Evolutionary conservation across 2,888 invertebrate species (phyloP).

Genomic region (Phyto melanocephala): DNA sequence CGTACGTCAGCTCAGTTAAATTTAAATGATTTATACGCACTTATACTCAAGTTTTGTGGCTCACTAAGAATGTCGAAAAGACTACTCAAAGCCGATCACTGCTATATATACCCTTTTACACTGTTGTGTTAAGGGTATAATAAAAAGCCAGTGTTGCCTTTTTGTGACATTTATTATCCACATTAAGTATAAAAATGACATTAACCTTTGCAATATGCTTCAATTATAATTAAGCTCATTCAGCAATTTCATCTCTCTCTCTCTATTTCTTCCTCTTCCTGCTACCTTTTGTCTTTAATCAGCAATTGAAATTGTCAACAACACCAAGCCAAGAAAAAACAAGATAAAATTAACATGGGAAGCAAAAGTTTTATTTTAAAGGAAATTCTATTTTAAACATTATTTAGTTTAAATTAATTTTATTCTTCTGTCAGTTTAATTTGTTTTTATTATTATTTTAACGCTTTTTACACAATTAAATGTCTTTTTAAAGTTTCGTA

Average conservation of each 20-base stretch:
- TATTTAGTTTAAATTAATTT: constrained; percentile 11
- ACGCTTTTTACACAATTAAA: neutral
- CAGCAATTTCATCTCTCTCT: neutral
- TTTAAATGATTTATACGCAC: too few species aligned
- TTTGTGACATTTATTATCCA: neutral
- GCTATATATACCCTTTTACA: too few species aligned
- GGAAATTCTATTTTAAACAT: constrained; percentile 42
- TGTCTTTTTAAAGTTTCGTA: constrained; percentile 10
- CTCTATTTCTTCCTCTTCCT: neutral
- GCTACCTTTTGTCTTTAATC: neutral
- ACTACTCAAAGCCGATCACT: too few species aligned
- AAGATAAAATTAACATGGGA: constrained; percentile 23
- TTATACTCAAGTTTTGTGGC: too few species aligned
- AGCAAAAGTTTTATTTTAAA: constrained; percentile 15
- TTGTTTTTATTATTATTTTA: neutral
- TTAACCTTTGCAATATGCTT: neutral
- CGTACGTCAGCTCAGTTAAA: too few species aligned
- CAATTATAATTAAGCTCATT: neutral
- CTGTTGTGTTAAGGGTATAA: too few species aligned
- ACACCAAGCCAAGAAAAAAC: neutral
- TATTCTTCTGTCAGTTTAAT: neutral
- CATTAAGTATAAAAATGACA: neutral
- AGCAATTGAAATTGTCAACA: constrained; percentile 4
- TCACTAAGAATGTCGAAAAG: too few species aligned
- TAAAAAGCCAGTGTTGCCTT: too few species aligned